phyloP scores from a whole-genome alignment of 2,888 invertebrate species.

The Germaria angustata region DNA sequence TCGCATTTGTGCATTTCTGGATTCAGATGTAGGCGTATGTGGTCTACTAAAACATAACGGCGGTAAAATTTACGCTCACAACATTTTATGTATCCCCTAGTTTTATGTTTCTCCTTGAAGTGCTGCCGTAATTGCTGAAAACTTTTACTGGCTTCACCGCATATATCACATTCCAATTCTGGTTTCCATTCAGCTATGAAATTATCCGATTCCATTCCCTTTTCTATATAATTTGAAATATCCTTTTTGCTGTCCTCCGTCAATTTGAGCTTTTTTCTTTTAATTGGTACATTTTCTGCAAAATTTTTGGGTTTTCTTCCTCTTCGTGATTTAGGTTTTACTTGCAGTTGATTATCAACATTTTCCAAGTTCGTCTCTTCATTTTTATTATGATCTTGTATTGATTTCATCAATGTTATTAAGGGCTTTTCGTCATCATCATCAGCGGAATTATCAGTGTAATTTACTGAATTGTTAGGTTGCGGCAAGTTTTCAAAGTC shows the following conservation, averaged over 20 bases:
- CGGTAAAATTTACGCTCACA: conserved; percentile 68
- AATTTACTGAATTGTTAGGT: not conserved
- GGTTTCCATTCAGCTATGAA: conserved; percentile 68
- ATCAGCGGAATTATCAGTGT: not conserved
- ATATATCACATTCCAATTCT: conserved; percentile 67
- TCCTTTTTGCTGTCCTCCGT: not conserved
- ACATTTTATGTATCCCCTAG: conserved; percentile 66
- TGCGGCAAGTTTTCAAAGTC: not conserved
- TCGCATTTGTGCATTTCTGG: conserved; percentile 69
- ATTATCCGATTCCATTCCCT: conserved; percentile 64
- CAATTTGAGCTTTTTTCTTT: conserved; percentile 13
- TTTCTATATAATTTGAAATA: conserved; percentile 15
- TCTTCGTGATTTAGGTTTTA: conserved; percentile 27
- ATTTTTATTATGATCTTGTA: not conserved
- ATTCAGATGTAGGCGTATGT: conserved; percentile 68
- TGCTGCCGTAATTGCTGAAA: conserved; percentile 67
- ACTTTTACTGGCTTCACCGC: conserved; percentile 45
- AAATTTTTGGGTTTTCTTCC: conserved; percentile 28
- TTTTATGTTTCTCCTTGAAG: conserved; percentile 66
- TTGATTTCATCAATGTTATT: conserved; percentile 8
- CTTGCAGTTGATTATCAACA: not conserved
- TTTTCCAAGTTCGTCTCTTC: not conserved
- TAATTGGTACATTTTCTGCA: not conserved
- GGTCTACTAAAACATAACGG: conserved; percentile 69
- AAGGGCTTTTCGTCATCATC: conserved; percentile 42